Conservation (phyloP, 2,113 vertebrate genomes). For the Phyllopteryx taeniolatus region DNA sequence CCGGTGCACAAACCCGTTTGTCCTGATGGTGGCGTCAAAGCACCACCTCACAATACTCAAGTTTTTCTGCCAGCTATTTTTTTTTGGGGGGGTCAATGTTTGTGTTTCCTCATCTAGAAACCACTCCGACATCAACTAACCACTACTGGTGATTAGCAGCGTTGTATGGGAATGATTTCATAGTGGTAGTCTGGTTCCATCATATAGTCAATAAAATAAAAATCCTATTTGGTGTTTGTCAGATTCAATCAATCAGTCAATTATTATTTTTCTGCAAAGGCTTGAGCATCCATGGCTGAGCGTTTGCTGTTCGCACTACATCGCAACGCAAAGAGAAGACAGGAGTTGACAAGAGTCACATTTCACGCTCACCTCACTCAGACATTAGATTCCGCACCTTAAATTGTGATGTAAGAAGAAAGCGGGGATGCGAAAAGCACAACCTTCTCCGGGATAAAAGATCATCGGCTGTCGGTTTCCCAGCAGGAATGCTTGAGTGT, state of each 20-base stretch:
- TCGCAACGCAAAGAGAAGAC: conserved; percentile 25
- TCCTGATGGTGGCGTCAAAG: conserved; percentile 27
- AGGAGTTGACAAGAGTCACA: conserved; percentile 50
- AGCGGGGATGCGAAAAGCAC: conserved; percentile 19
- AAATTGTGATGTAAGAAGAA: conserved; percentile 37
- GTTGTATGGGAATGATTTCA: conserved; percentile 59
- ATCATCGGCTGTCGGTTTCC: conserved; percentile 47
- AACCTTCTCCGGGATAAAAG: conserved; percentile 55
- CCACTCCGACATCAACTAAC: conserved; percentile 59
- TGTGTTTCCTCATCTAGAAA: conserved; percentile 38
- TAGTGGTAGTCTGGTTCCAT: conserved; percentile 33
- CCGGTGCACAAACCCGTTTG: conserved; percentile 2
- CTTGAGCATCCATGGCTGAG: conserved; percentile 1
- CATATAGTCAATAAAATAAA: conserved; percentile 52
- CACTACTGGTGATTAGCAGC: conserved; percentile 52
- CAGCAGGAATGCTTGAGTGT: conserved; percentile 36
- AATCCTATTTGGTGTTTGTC: conserved; percentile 35
- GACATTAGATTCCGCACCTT: conserved; percentile 29
- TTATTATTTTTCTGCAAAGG: not conserved
- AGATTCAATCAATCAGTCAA: not conserved
- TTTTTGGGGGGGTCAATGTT: conserved; percentile 12
- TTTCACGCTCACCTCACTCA: conserved; percentile 54
- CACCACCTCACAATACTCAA: conserved; percentile 9
- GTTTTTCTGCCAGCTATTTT: conserved; percentile 6
- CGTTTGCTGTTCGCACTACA: conserved; percentile 10